Evolutionary conservation across 1,140 invertebrate species (phyloP).

Genomic region (Eriosoma lanigerum): DNA sequence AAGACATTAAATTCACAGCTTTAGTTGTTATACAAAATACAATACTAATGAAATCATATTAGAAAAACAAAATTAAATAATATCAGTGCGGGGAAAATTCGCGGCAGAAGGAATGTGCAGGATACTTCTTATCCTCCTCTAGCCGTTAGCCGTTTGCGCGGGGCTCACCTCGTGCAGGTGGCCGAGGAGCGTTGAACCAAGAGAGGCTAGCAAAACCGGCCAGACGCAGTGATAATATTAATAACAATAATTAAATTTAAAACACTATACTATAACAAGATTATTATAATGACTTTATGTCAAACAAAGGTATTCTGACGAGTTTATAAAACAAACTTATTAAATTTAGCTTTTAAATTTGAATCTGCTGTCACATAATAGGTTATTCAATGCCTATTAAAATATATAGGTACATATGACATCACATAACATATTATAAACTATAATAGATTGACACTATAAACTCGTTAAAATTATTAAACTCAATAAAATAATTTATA

Average conservation of each 20-base stretch:
- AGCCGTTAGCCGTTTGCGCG: slow-evolving; percentile 15
- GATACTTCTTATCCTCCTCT: not conserved
- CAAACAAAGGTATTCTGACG: slow-evolving; percentile 15
- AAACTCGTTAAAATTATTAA: no score
- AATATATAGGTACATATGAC: no score
- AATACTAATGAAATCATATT: no score
- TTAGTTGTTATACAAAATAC: no score
- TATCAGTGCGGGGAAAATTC: no score
- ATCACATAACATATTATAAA: no score
- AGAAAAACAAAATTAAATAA: no score
- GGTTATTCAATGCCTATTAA: no score
- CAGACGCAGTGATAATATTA: not conserved
- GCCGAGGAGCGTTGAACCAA: slow-evolving; percentile 32
- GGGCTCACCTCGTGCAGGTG: slow-evolving; percentile 43
- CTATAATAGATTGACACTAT: no score
- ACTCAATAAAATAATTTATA: no score
- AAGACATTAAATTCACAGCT: no score
- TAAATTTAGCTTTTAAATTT: not conserved
- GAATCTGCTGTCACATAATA: no score
- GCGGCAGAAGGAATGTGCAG: not conserved
- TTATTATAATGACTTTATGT: not conserved
- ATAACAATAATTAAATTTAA: slow-evolving; percentile 13
- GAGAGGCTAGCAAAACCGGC: slow-evolving; percentile 36
- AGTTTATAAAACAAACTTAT: slow-evolving; percentile 15
- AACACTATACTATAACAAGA: not conserved